phyloP scores from a whole-genome alignment of 2,797 vertebrate species.

The Oryzias sinensis region DNA sequence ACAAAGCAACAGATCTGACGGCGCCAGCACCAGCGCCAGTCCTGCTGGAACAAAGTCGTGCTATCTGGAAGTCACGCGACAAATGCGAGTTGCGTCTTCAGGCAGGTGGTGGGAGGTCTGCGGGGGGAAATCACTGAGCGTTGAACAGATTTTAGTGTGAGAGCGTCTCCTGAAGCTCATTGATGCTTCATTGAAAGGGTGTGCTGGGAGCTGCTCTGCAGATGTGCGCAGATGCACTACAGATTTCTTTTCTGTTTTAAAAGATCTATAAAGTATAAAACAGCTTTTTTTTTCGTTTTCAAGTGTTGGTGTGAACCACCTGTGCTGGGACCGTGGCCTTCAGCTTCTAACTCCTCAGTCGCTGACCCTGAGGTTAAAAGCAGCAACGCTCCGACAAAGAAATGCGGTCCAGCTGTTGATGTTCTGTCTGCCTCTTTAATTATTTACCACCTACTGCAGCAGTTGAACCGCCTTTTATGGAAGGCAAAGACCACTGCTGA shows the following conservation, averaged over 20 bases:
- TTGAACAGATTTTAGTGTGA: slow-evolving; percentile 57
- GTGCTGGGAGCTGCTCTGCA: slow-evolving; percentile 54
- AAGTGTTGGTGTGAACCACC: slow-evolving; percentile 27
- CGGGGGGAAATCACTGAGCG: slow-evolving; percentile 48
- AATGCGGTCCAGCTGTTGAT: slow-evolving; percentile 33
- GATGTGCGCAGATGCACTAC: slow-evolving; percentile 44
- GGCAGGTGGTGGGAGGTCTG: slow-evolving; percentile 34
- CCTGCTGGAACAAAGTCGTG: slow-evolving; percentile 18
- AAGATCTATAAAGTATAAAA: not conserved
- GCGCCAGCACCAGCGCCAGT: not conserved
- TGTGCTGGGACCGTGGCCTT: slow-evolving; percentile 37
- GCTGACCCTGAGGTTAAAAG: slow-evolving; percentile 45
- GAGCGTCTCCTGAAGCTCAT: slow-evolving; percentile 58
- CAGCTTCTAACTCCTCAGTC: slow-evolving; percentile 30
- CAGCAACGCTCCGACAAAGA: slow-evolving; percentile 29
- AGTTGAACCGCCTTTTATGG: not conserved
- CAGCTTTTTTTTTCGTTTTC: not conserved
- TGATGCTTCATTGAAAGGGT: slow-evolving; percentile 72
- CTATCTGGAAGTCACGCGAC: slow-evolving; percentile 38
- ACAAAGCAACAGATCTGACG: not conserved
- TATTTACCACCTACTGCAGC: slow-evolving; percentile 11
- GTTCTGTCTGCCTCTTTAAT: slow-evolving; percentile 7
- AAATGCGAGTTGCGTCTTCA: slow-evolving; percentile 11
- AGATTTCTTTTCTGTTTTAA: slow-evolving; percentile 7
- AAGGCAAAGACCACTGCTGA: not conserved